Evolutionary conservation across 2,113 vertebrate genomes (phyloP), one percentile per base, ranked within the genome.

Genomic region (Hoplias malabaricus): DNA sequence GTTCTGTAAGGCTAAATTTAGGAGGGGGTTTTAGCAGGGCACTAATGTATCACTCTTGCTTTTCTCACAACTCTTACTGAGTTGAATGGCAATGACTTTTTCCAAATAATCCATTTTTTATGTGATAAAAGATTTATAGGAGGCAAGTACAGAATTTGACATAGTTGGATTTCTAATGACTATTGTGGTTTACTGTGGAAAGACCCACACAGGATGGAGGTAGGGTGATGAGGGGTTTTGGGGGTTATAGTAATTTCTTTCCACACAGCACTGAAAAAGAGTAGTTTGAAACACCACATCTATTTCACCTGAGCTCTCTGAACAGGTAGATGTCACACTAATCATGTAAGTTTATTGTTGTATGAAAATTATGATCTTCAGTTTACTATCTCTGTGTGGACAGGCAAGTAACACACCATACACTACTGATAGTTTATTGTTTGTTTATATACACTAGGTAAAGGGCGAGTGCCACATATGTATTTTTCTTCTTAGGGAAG

Each of bases 1-100:
- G 56, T 61, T 16, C 65, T 23, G 23, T 57, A 3, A 63, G 27
- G 57, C 75, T 82, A 68, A 75, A 83, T 81, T 38, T 71, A 78
- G 69, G 2, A 57, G 34, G 43, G 16, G 29, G 66, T 54, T 54
- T 56, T 75, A 25, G 43, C 48, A 27, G 14, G 40, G 11, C 27
- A 65, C 73, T 67, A 7, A 46, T 27, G 7, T 40, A 43, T 69
- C 34, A 23, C 4, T 31, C 11, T 27, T 27, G 27, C 10, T 75
- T 25, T 53, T 46, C 13, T 43, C n/a, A 1, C 19, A 8, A 12
- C 11, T 9, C 13, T 61, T 27, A 7, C 38, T 36, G 3, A 54
- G 4, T 13, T 62, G 3, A 8, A 19, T 62, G 29, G 19, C 56
- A 16, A 61, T 61, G 56, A 16, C 9, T 62, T 29, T 61, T 61